A percentile compares a stretch with the other conserved stretches of the same genome.
Evolutionary conservation across 37 sponge, comb jelly and placozoan genomes (phyloP).

Genomic region (Eunapius fragilis): DNA sequence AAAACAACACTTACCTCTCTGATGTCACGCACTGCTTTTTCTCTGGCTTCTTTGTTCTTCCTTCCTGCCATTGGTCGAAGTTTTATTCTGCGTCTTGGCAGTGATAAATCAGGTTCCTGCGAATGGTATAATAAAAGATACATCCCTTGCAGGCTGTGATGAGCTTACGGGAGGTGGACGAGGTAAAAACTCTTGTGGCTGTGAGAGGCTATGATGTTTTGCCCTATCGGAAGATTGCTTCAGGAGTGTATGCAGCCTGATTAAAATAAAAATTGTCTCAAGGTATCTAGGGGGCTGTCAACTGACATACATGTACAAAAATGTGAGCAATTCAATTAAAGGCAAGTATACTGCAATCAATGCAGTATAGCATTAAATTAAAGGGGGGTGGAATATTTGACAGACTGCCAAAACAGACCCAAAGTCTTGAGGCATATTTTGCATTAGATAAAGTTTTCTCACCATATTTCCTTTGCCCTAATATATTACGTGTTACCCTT

Average conservation of each 20-base stretch:
- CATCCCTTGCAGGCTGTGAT: neutral
- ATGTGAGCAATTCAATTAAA: too few relatives aligned
- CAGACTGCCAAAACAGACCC: too few relatives aligned
- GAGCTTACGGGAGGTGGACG: neutral
- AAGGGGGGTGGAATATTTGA: too few relatives aligned
- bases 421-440: too few relatives aligned
- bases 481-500: too few relatives aligned
- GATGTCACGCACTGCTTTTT: constrained; percentile 57
- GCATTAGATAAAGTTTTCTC: neutral
- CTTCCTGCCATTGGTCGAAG: constrained; percentile 71
- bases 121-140: neutral
- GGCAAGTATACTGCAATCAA: too few relatives aligned
- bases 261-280: too few relatives aligned
- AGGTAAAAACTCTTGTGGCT: neutral
- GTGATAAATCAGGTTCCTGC: neutral
- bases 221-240: neutral
- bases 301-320: too few relatives aligned
- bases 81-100: neutral
- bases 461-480: too few relatives aligned
- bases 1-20: constrained; percentile 72
- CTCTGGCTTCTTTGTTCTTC: constrained; percentile 74
- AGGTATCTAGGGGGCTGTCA: too few relatives aligned
- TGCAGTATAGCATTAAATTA: too few relatives aligned
- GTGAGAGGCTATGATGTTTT: neutral
- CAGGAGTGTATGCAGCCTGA: neutral